These are phyloP conservation scores for Eupsittula cactorum DNA, from an alignment of 2,113 vertebrate genomes.

Conservation along the genomic window DNA sequence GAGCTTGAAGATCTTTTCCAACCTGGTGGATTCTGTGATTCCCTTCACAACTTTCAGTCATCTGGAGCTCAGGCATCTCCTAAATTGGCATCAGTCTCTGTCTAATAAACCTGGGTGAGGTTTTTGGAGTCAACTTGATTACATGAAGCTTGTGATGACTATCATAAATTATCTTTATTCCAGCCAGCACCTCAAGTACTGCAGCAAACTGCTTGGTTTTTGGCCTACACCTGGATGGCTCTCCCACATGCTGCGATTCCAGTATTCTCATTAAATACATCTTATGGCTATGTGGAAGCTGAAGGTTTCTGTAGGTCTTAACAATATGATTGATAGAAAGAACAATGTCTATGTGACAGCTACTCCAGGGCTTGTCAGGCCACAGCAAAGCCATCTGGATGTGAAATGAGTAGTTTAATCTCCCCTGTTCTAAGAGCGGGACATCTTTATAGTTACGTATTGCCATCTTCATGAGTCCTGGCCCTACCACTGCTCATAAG, in stretches of 20 bases:
- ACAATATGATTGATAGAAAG: rapidly evolving
- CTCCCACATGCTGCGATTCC: not conserved
- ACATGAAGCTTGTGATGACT: rapidly evolving
- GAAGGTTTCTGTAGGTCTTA: not conserved
- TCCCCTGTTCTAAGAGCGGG: not conserved
- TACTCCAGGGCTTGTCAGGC: not conserved
- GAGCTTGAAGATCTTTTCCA: not conserved
- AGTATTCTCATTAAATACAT: not conserved
- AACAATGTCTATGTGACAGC: rapidly evolving
- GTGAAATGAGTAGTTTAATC: not conserved
- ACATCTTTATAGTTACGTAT: not conserved
- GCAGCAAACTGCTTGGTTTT: rapidly evolving
- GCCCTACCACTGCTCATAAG: rapidly evolving
- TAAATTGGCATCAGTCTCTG: rapidly evolving
- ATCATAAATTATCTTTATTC: not conserved
- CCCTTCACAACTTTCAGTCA: not conserved
- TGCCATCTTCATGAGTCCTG: not conserved
- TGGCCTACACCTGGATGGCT: not conserved
- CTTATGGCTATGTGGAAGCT: not conserved
- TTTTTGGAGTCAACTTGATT: not conserved
- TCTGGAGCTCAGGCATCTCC: not conserved
- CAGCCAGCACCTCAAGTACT: not conserved
- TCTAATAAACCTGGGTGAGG: not conserved
- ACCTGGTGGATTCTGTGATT: not conserved
- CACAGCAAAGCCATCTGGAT: rapidly evolving